Conservation (phyloP, 2,888 invertebrate genomes). For the Tetropium fuscum region DNA sequence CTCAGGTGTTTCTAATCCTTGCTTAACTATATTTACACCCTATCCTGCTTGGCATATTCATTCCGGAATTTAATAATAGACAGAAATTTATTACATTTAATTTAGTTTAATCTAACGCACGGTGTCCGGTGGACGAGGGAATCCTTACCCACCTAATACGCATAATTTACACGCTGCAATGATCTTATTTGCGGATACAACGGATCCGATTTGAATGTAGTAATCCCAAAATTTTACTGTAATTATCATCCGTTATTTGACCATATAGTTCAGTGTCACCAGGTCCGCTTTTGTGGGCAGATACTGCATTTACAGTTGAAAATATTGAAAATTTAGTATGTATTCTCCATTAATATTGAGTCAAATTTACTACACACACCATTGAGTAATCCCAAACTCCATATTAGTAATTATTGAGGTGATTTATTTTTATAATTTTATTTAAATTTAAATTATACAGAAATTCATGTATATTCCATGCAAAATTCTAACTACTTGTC, state of each 20-base stretch:
- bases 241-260: conserved; percentile 17
- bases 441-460: no score
- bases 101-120: conserved; percentile 14
- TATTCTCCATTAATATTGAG: no score
- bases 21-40: conserved; percentile 5
- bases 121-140: neutral
- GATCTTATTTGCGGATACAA: conserved; percentile 15
- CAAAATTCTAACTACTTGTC: no score
- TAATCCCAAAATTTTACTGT: conserved; percentile 6
- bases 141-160: conserved; percentile 4
- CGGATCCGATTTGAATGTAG: conserved; percentile 9
- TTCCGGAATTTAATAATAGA: conserved; percentile 19
- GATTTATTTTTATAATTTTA: no score
- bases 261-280: conserved; percentile 4
- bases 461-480: no score
- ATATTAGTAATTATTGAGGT: no score
- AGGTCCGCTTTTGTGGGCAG: no score
- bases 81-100: conserved; percentile 19
- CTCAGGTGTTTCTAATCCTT: conserved; percentile 21
- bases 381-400: no score
- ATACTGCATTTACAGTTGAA: no score
- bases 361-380: no score
- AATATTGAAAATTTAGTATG: no score
- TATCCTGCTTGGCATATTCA: conserved; percentile 4
- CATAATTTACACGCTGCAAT: conserved; percentile 3